phyloP scores from a whole-genome alignment of 2,888 invertebrate genomes.

The Esperia sulphurella region DNA sequence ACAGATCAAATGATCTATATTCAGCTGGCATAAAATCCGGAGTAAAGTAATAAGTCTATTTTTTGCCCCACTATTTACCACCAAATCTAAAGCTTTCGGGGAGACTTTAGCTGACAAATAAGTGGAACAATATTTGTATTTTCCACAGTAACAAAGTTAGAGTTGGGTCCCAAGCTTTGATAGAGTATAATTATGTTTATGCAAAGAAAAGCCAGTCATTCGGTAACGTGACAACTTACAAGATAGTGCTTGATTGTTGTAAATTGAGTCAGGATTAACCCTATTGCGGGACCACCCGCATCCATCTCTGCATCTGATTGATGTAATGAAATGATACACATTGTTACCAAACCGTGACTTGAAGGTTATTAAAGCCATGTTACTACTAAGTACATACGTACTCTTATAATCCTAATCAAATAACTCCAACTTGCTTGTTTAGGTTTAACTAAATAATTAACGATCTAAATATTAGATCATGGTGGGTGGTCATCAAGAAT shows the following conservation, averaged over 20 bases:
- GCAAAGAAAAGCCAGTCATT: constrained; percentile 27
- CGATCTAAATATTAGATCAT: constrained; percentile 20
- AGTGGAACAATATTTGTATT: too few species aligned
- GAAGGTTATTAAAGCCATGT: constrained; percentile 22
- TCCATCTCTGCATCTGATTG: constrained; percentile 33
- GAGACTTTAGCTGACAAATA: too few species aligned
- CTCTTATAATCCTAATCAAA: constrained; percentile 31
- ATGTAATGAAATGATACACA: constrained; percentile 29
- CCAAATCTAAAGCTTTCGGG: too few species aligned
- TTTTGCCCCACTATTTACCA: too few species aligned
- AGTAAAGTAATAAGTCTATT: too few species aligned
- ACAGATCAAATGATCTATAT: not conserved
- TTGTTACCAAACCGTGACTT: constrained; percentile 8
- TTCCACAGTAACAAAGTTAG: too few species aligned
- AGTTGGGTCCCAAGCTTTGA: too few species aligned
- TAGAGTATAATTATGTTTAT: not conserved
- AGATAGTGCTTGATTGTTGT: constrained; percentile 35
- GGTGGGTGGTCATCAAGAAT: constrained; percentile 36
- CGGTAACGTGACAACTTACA: constrained; percentile 19
- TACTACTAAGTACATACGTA: constrained; percentile 24
- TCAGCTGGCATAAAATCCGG: too few species aligned
- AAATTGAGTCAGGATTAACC: constrained; percentile 55
- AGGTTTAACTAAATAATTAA: constrained; percentile 18
- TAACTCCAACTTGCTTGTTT: constrained; percentile 13
- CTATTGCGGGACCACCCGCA: constrained; percentile 61